Base-by-base conservation (phyloP, 92 coral and sea anemone species). In the Porites rus region DNA sequence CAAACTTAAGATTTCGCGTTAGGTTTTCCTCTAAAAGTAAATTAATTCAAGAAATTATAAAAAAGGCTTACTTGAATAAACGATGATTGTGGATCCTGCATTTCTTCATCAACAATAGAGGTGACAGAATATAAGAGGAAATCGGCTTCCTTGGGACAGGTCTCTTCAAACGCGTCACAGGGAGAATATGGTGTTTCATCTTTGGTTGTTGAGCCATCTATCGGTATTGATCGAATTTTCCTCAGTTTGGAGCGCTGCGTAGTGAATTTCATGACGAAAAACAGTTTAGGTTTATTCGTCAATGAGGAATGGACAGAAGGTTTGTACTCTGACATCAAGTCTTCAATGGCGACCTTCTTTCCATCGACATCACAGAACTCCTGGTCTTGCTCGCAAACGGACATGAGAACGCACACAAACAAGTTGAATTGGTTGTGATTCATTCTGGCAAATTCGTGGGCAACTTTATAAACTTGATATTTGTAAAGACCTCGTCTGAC, bases 331-430 rank as follows among this genome's bases (percentile, higher is more conserved):
- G 61, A 68, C 71, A 74, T 53, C 65, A 54, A 10, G 59, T 70
- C 46, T 25, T 65, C 54, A 21, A 46, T 14, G 54, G 68, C 12
- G 1, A 65, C 69, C 54, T 77, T 77, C 61, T 65, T 60, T 9
- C 69, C 19, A 60, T 25, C 54, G 67, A 77, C 54, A 60, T 28
- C 75, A 16, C 19, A 18, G 68, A 80, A 52, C 10, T 53, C 76
- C 28, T 79, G 91, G 19, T 84, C 71, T 58, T 71, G 64, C 9
- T 21, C 65, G 4, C 94, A 88, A 72, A 81, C 87, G 56, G 92
- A 88, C 90, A 92, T 88, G 10, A 92, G 38, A 18, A 81, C 70
- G 25, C 70, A 63, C 22, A 88, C 94, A 59, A 84, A 91, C 17
- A 79, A 88, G 60, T 80, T 84, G 53, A 54, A 88, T 19, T 79